Percentiles rank a stretch among this genome's conserved stretches.
These are phyloP conservation scores for Mormoops blainvillei DNA, from an alignment of 2,113 vertebrate species.

Conservation along the genomic window DNA sequence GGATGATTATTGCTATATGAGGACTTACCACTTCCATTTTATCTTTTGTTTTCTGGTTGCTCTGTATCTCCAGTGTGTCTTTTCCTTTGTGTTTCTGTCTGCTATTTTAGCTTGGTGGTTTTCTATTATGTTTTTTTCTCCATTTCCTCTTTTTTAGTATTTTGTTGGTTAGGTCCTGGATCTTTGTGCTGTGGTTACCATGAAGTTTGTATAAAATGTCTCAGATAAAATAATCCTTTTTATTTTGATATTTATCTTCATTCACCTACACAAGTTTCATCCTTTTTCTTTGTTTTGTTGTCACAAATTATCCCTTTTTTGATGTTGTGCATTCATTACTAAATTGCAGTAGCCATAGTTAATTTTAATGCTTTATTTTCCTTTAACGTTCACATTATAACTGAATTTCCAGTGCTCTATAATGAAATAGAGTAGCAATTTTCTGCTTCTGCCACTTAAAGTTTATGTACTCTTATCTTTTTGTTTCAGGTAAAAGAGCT, in stretches of 20 bases:
- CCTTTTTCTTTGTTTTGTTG: background rate
- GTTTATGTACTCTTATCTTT: background rate
- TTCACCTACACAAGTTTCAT: background rate
- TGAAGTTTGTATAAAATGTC: background rate
- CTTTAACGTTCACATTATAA: background rate
- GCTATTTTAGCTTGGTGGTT: background rate
- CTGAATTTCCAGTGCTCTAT: background rate
- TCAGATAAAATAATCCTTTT: background rate
- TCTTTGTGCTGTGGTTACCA: background rate
- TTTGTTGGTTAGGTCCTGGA: background rate
- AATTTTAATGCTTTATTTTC: background rate
- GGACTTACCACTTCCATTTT: background rate
- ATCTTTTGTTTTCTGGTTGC: background rate
- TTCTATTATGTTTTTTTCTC: background rate
- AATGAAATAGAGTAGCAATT: background rate
- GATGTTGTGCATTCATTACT: background rate
- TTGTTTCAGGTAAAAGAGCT: background rate
- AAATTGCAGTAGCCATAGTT: background rate
- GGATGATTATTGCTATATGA: background rate
- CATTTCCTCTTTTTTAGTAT: background rate
- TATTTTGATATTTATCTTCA: background rate
- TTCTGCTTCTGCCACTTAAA: background rate
- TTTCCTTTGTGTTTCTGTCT: background rate
- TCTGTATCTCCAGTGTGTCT: background rate
- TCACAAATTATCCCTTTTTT: background rate